phyloP scores from a whole-genome alignment of 2,113 vertebrate genomes.

The Cisticola juncidis region DNA sequence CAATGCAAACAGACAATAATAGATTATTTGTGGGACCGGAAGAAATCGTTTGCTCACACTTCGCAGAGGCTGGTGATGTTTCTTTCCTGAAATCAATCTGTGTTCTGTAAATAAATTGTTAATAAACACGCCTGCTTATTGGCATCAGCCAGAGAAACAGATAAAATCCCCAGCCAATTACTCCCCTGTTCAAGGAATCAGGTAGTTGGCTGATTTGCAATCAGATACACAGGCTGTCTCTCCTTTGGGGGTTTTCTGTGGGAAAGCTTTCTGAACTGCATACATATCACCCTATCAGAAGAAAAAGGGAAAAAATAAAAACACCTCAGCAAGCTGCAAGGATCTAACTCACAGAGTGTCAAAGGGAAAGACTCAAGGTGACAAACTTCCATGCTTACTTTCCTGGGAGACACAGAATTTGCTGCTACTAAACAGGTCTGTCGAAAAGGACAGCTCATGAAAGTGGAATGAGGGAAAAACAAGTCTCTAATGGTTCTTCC shows the following conservation, averaged over 20 bases:
- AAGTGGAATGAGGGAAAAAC: not conserved
- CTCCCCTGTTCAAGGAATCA: not conserved
- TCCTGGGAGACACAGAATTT: constrained; percentile 22
- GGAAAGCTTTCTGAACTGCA: constrained; percentile 27
- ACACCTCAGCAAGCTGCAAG: not conserved
- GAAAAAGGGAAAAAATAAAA: not conserved
- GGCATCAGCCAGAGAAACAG: constrained; percentile 48
- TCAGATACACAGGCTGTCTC: constrained; percentile 33
- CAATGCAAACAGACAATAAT: not conserved
- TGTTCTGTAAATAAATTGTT: constrained; percentile 75
- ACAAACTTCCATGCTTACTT: constrained; percentile 1
- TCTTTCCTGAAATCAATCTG: constrained; percentile 58
- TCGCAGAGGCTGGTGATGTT: constrained; percentile 6
- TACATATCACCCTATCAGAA: constrained; percentile 16
- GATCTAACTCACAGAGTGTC: not conserved
- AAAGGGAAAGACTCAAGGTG: constrained; percentile 14
- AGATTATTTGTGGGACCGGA: not conserved
- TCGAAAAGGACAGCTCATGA: not conserved
- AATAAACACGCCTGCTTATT: constrained; percentile 64
- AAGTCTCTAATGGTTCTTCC: not conserved
- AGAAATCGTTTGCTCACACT: constrained; percentile 38
- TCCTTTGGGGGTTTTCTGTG: constrained; percentile 5
- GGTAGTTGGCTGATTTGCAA: constrained; percentile 53
- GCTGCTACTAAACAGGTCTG: constrained; percentile 20
- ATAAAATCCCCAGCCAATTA: constrained; percentile 68